Base-by-base conservation (phyloP, 2,888 invertebrate genomes). In the Crepidodera aurea region DNA sequence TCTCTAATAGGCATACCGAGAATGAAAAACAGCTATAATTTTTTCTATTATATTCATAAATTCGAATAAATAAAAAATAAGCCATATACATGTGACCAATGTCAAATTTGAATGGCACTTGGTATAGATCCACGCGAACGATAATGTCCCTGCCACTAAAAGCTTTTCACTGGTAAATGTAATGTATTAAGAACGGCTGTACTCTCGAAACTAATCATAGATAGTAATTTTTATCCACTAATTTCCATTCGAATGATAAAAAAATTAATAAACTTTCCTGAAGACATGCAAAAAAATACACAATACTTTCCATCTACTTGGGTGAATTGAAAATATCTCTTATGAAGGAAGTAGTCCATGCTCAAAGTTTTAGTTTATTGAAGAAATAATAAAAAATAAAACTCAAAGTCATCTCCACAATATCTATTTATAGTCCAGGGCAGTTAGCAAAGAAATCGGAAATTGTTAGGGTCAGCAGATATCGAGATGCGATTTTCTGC, bases 71-170 rank as follows among this genome's bases (percentile, higher is more conserved):
- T 78, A 78, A 59, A 75, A 77, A 78, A 78, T 78, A 75, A 78
- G 76, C 74, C 73, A 51, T 68, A 71, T 77, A 76, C 77, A 78
- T 77, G 78, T 77, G 77, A 75, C 73, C 71, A 77, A 79, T 79
- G 80, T 81, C 80, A 81, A 81, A 81, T 79, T 80, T 79, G 78
- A 80, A 80, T 80, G 79, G 78, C 79, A 74, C 75, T 73, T 72
- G 70, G 72, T 69, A 64, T 64, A 73, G 81, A 80, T 81, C 68
- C 81, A 81, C 79, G 81, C 81, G 65, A 80, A 53, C 69, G 80
- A 80, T 80, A 80, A 71, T 68, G 64, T 53, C 67, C 69, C 66
- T 73, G 72, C 75, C 72, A 77, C 79, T 80, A 80, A 80, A 80
- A 80, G 80, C 79, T 77, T 79, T 79, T 76, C 62, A 66, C 69